Percentiles rank a stretch among this genome's conserved stretches.
Evolutionary conservation across 2,797 vertebrate species (phyloP).

Genomic region (Tachyglossus aculeatus): DNA sequence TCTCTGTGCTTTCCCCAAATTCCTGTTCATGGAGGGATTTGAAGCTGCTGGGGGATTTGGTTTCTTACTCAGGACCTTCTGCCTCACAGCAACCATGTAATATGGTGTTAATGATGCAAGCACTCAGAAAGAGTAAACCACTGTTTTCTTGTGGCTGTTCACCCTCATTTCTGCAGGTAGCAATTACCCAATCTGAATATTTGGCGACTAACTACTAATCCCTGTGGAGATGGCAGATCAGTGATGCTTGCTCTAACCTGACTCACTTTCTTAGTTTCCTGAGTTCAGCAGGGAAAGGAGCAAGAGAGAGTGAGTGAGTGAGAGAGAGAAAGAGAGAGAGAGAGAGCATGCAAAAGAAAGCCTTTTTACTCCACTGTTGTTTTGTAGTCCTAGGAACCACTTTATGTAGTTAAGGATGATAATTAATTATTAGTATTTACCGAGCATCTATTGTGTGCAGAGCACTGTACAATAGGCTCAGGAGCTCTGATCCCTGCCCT

Average conservation of each 20-base stretch:
- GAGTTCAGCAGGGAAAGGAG: not conserved
- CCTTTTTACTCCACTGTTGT: too few relatives aligned
- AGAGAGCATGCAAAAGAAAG: not conserved
- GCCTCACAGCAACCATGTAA: conserved; percentile 19
- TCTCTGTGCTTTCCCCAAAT: not conserved
- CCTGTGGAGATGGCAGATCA: conserved; percentile 55
- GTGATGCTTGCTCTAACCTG: conserved; percentile 51
- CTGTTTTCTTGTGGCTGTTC: conserved; percentile 52
- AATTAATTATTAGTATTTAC: too few relatives aligned
- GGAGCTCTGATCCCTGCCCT: too few relatives aligned
- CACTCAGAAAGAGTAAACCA: conserved; percentile 45
- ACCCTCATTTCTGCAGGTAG: conserved; percentile 65
- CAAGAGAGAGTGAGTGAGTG: not conserved
- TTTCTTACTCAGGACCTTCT: not conserved
- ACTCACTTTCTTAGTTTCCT: conserved; percentile 53
- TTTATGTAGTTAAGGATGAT: conserved; percentile 35
- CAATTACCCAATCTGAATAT: conserved; percentile 69
- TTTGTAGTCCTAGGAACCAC: conserved; percentile 49
- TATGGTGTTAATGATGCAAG: conserved; percentile 28
- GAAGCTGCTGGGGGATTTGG: accelerated
- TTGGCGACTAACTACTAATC: conserved; percentile 56
- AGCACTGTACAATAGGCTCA: too few relatives aligned
- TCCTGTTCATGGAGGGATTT: not conserved
- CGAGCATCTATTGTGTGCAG: too few relatives aligned
- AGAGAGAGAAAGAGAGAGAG: accelerated